Evolutionary conservation across 2,888 invertebrate species (phyloP), one percentile per base, ranked within the genome.

Genomic region (Theretra japonica): DNA sequence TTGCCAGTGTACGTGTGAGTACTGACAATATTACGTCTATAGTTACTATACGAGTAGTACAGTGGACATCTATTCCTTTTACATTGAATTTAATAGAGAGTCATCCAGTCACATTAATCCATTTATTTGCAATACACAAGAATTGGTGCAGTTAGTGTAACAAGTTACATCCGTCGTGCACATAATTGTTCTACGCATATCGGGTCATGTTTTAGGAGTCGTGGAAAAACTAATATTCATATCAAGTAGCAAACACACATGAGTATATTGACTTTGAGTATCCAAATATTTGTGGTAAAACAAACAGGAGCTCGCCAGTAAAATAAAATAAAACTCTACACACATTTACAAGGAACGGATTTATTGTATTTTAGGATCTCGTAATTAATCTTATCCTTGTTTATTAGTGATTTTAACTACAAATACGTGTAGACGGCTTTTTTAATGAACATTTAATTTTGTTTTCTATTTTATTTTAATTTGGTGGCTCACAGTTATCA

Each of bases 121-220:
- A 5, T 65, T 23, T 65, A 65, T 65, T 48, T 65, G 65, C 65
- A 65, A 65, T 48, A 23, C 23, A 65, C 65, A 65, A 65, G 65
- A 65, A 48, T 65, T 65, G 48, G 17, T 23, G 48, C 65, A 41
- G 65, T 48, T 65, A 65, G 48, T 23, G 48, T 65, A 48, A 65
- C 48, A 65, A 65, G 48, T 23, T 23, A 65, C 23, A 65, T 65
- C 65, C 65, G 65, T 65, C 11, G 65, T 65, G 65, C 48, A 65
- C 23, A 48, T 62, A 62, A 33, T 41, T 62, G 33, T 48, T 65
- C 41, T 65, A 65, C 7, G 19, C 33, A 62, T 60, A 59, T 59
- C 41, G 62, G 62, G 62, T 23, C 62, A 41, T 65, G 41, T 48
- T 41, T 41, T 41, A 65, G 59, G 41, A 41, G 48, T 48, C 5